Evolutionary conservation across 2,888 invertebrate genomes (phyloP), one percentile per base, ranked within the genome.

Genomic region (Drosophila subquinaria): DNA sequence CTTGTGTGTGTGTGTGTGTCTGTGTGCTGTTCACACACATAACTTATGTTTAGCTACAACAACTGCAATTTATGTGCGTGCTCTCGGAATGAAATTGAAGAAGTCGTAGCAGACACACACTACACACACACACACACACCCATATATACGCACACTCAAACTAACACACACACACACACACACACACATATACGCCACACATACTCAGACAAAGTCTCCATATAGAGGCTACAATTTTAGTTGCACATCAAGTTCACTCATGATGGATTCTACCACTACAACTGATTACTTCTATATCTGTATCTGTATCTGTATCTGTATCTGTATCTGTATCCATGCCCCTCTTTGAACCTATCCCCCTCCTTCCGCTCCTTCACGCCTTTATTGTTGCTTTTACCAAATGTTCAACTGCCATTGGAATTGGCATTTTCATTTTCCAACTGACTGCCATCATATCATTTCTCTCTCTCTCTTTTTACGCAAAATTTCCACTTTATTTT

Each of bases 31-130:
- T 79, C 66, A 69, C 80, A 79, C 75, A 81, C 70, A 79, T 82
- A 80, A 82, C 82, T 82, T 82, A 88, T 82, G 88, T 76, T 83
- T 79, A 82, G 76, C 69, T 70, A 65, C 75, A 78, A 73, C 73
- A 77, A 70, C 69, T 76, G 73, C 70, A 84, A 83, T 76, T 87
- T 83, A 87, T 75, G 79, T 79, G 82, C 71, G 82, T 76, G 23
- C 69, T 50, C 40, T 50, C 20, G 11, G 40, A 76, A 43, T 52
- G 56, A 61, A 71, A 72, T 62, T 73, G 67, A 62, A 62, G 55
- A 40, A 61, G 67, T 60, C 20, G 55, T 62, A 60, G 10, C 23
- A 53, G 59, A 35, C 45, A 27, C 27, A 65, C 23, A 30, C 35
- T 23, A 23, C 23, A 23, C 23, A 23, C 23, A 23, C 23, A 23